Conservation (phyloP, 1,140 invertebrate species). For the Drosophila melanogaster region Release_6_plus_ISO1_MT NT_033779.5:12655501-12656000, state of each 20-base stretch:
- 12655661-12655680: constrained; percentile 7
- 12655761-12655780: constrained; percentile 69
- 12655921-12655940: constrained; percentile 37
- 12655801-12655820: constrained; percentile 39
- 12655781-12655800: neutral
- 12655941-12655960: constrained; percentile 25
- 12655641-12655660: constrained; percentile 54
- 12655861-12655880: constrained; percentile 15
- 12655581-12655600: constrained; percentile 57
- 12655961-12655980: constrained; percentile 27
- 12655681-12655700: neutral
- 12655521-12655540: constrained; percentile 38
- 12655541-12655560: constrained; percentile 32
- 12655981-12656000: constrained; percentile 33
- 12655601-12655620: constrained; percentile 70
- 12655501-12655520: constrained; percentile 21
- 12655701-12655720: constrained; percentile 54
- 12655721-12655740: constrained; percentile 76
- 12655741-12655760: constrained; percentile 82
- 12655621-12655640: constrained; percentile 79
- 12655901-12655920: constrained; percentile 58
- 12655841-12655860: constrained; percentile 4
- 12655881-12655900: constrained; percentile 57
- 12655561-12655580: constrained; percentile 65
- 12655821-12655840: constrained; percentile 1